A percentile compares a stretch with the other conserved stretches of the same genome.
Evolutionary conservation across 2,797 vertebrate species (phyloP).

Genomic region (Scolopax rusticola): DNA sequence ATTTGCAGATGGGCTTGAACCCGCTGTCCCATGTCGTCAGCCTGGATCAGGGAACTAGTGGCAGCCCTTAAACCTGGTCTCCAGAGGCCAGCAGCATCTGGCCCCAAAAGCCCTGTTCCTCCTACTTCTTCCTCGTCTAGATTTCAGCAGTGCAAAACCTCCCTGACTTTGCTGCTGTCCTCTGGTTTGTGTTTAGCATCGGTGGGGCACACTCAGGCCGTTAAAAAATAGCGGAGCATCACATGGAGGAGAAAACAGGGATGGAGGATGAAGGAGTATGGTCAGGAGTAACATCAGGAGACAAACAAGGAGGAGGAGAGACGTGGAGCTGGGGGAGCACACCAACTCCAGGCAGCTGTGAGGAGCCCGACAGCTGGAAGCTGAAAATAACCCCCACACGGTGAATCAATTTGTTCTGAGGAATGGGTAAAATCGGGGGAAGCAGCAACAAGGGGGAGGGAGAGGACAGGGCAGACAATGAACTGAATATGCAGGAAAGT

Average conservation of each 20-base stretch:
- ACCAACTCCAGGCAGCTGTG: not conserved
- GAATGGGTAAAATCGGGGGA: not conserved
- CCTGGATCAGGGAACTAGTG: not conserved
- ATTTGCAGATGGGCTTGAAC: not conserved
- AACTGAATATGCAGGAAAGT: not conserved
- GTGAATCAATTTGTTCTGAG: constrained; percentile 39
- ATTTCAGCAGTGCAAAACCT: not conserved
- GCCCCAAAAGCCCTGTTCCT: not conserved
- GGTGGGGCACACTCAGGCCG: accelerated
- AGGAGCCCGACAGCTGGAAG: constrained; percentile 29
- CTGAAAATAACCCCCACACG: not conserved
- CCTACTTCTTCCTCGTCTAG: not conserved
- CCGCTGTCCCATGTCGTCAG: not conserved
- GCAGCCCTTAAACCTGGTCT: not conserved
- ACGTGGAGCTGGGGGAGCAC: not conserved
- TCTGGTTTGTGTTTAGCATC: not conserved
- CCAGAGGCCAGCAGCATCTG: not conserved
- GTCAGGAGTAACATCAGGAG: not conserved
- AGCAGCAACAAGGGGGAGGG: not conserved
- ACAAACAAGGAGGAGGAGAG: not conserved
- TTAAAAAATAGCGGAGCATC: not conserved
- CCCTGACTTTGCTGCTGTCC: not conserved
- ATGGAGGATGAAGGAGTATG: not conserved
- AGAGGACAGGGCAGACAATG: not conserved
- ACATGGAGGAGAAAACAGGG: not conserved